These are phyloP conservation scores for Xenopus borealis DNA, from an alignment of 2,113 vertebrate genomes.

Conservation along the genomic window DNA sequence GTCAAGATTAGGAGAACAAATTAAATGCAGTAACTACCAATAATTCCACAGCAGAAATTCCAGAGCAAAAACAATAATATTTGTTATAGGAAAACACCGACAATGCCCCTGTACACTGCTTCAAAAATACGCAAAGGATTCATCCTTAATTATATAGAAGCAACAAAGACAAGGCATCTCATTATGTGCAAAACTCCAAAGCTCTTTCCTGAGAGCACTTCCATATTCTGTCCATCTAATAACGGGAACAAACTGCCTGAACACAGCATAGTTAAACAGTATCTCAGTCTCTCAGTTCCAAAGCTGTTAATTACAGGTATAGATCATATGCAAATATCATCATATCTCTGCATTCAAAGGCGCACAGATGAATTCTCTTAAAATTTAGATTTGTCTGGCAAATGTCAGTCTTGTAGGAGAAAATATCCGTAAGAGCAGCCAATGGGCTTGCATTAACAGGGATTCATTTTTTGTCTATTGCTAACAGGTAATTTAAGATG, in stretches of 20 bases:
- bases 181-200: constrained; percentile 32
- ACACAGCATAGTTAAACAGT: constrained; percentile 40
- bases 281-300: constrained; percentile 25
- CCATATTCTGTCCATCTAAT: constrained; percentile 36
- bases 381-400: constrained; percentile 21
- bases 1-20: constrained; percentile 38
- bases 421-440: constrained; percentile 5
- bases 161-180: constrained; percentile 30
- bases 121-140: constrained; percentile 28
- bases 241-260: constrained; percentile 30
- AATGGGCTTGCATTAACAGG: background rate
- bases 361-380: constrained; percentile 16
- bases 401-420: constrained; percentile 12
- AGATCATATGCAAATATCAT: constrained; percentile 44
- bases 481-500: too few species aligned
- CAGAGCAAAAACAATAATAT: constrained; percentile 16
- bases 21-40: constrained; percentile 14
- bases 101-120: constrained; percentile 6
- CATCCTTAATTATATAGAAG: constrained; percentile 35
- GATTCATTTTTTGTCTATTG: too few species aligned
- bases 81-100: constrained; percentile 1
- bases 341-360: constrained; percentile 29
- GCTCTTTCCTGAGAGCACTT: constrained; percentile 36
- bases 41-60: constrained; percentile 13
- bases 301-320: constrained; percentile 45